phyloP scores from a whole-genome alignment of 2,888 invertebrate genomes.

The Acanthosoma haemorrhoidale region DNA sequence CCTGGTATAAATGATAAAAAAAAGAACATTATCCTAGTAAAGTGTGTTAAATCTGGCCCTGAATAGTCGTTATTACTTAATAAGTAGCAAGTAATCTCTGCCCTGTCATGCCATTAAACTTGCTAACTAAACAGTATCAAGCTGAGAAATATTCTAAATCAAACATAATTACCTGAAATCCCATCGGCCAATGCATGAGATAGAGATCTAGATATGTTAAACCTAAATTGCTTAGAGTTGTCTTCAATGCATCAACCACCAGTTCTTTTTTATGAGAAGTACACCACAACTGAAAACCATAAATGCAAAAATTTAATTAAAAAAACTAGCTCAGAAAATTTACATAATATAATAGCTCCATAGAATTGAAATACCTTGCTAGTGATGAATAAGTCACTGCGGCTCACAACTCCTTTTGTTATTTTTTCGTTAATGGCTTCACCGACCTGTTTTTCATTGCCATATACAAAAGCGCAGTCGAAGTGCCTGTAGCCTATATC shows the following conservation, averaged over 20 bases:
- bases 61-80: too few relatives aligned
- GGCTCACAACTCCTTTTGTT: slow-evolving; percentile 58
- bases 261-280: slow-evolving; percentile 74
- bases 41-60: too few relatives aligned
- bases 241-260: slow-evolving; percentile 63
- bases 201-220: slow-evolving; percentile 79
- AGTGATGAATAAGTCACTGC: slow-evolving; percentile 65
- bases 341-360: neutral
- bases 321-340: neutral
- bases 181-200: slow-evolving; percentile 88
- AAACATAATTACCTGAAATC: slow-evolving; percentile 59
- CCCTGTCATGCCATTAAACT: too few relatives aligned
- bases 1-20: too few relatives aligned
- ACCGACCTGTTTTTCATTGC: slow-evolving; percentile 67
- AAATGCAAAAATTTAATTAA: neutral
- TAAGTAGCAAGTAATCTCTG: too few relatives aligned
- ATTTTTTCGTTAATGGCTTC: slow-evolving; percentile 59
- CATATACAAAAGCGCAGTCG: slow-evolving; percentile 66
- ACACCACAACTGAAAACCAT: slow-evolving; percentile 59
- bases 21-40: too few relatives aligned
- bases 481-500: slow-evolving; percentile 71
- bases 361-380: slow-evolving; percentile 50
- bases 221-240: slow-evolving; percentile 65
- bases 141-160: too few relatives aligned
- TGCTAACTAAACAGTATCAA: too few relatives aligned